Percentiles rank a stretch among this genome's conserved stretches.
phyloP scores from a whole-genome alignment of 2,797 vertebrate genomes.

The Siniperca obscura region DNA sequence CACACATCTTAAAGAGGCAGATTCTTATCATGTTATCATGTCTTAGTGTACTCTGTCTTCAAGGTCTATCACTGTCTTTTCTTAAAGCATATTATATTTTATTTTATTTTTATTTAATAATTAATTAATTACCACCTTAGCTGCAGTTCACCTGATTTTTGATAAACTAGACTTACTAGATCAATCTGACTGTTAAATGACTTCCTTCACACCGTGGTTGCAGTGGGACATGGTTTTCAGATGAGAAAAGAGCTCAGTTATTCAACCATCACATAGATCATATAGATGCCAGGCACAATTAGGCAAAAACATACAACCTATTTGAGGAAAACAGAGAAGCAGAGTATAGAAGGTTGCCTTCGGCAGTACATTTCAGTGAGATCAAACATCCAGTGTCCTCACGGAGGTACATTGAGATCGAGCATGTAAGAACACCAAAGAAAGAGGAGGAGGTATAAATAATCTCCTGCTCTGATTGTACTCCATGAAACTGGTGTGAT shows the following conservation, averaged over 20 bases:
- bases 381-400: not conserved
- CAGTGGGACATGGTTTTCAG: conserved; percentile 27
- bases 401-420: not conserved
- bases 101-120: not conserved
- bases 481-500: conserved; percentile 17
- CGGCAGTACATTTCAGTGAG: not conserved
- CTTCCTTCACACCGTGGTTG: not conserved
- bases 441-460: conserved; percentile 1
- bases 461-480: not conserved
- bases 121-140: not conserved
- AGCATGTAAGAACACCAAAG: not conserved
- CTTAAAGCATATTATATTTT: not conserved
- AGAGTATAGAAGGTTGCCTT: not conserved
- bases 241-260: conserved; percentile 5
- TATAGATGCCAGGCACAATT: conserved; percentile 4
- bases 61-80: not conserved
- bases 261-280: conserved; percentile 23
- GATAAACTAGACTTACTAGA: not conserved
- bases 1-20: not conserved
- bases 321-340: conserved; percentile 8
- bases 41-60: not conserved
- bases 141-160: not conserved
- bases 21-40: not conserved
- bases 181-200: conserved; percentile 7
- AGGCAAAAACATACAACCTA: conserved; percentile 2